These are phyloP conservation scores for Mesorhabditis spiculigera DNA, from an alignment of 2,888 invertebrate genomes.

Conservation along the genomic window DNA sequence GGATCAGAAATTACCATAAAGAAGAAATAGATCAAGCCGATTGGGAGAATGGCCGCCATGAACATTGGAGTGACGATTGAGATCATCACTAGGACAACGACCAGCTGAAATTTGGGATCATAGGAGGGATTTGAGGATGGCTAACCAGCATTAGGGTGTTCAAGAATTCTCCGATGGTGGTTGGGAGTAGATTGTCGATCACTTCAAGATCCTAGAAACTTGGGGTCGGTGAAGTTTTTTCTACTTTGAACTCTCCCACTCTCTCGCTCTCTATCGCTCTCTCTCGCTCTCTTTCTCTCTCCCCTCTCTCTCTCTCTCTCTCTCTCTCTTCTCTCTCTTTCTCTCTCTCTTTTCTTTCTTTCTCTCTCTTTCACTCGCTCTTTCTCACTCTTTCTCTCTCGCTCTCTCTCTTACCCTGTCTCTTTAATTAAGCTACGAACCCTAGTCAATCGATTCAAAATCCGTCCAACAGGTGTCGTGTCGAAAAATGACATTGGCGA, in stretches of 20 bases:
- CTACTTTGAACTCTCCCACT: too few species aligned
- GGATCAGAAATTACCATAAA: constrained; percentile 30
- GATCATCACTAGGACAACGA: constrained; percentile 27
- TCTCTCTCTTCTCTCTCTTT: constrained; percentile 8
- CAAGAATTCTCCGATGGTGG: constrained; percentile 30
- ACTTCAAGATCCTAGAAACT: constrained; percentile 42
- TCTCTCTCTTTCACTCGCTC: too few species aligned
- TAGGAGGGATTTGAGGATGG: background rate
- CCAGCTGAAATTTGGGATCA: constrained; percentile 10
- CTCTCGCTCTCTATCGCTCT: too few species aligned
- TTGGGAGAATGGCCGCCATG: constrained; percentile 32
- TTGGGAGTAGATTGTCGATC: constrained; percentile 39
- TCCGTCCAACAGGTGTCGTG: constrained; percentile 60
- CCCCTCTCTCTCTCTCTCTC: constrained; percentile 12
- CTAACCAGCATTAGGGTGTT: constrained; percentile 23
- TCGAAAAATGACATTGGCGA: constrained; percentile 60
- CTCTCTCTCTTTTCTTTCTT: background rate
- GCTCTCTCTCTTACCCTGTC: too few species aligned
- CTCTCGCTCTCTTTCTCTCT: too few species aligned
- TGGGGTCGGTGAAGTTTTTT: too few species aligned
- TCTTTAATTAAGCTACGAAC: too few species aligned
- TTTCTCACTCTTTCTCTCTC: too few species aligned
- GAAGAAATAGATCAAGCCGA: constrained; percentile 35
- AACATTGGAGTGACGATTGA: constrained; percentile 37
- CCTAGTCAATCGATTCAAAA: constrained; percentile 60